A percentile compares a stretch with the other conserved stretches of the same genome.
phyloP scores from a whole-genome alignment of 2,888 invertebrate species.

The Synanthedon myopaeformis region DNA sequence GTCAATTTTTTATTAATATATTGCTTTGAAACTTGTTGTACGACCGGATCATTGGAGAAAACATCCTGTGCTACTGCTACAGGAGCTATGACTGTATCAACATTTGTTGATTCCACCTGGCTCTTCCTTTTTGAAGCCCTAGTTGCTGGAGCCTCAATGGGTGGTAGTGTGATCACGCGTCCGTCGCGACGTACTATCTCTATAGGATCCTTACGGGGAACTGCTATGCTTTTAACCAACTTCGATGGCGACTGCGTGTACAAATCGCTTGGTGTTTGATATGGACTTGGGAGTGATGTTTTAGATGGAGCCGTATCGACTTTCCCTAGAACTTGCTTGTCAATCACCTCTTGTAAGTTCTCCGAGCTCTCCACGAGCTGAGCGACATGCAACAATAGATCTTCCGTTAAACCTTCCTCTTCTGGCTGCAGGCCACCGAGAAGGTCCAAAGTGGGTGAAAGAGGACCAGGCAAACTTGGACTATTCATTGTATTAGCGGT shows the following conservation, averaged over 20 bases:
- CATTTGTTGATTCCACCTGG: conserved; percentile 36
- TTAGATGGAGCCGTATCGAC: conserved; percentile 39
- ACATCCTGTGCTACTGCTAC: conserved; percentile 10
- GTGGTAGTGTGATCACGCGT: conserved; percentile 81
- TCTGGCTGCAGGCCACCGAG: conserved; percentile 73
- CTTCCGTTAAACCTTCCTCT: conserved; percentile 76
- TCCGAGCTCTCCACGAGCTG: conserved; percentile 76
- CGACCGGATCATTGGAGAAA: conserved; percentile 31
- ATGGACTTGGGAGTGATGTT: conserved; percentile 18
- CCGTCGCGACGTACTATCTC: conserved; percentile 82
- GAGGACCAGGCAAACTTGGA: conserved; percentile 61
- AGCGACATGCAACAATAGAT: conserved; percentile 79
- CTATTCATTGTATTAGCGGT: conserved; percentile 50
- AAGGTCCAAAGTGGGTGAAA: conserved; percentile 71
- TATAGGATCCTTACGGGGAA: conserved; percentile 69
- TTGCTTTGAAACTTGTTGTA: conserved; percentile 41
- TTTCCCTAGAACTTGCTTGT: conserved; percentile 72
- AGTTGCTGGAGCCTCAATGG: conserved; percentile 86
- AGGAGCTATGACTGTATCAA: conserved; percentile 19
- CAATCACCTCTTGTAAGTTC: conserved; percentile 79
- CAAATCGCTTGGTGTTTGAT: conserved; percentile 23
- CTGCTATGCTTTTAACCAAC: conserved; percentile 26
- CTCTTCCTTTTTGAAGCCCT: conserved; percentile 77
- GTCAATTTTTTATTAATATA: conserved; percentile 47
- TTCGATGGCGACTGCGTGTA: conserved; percentile 37